These are phyloP conservation scores for Idaea biselata DNA, from an alignment of 2,888 invertebrate genomes.

Conservation along the genomic window DNA sequence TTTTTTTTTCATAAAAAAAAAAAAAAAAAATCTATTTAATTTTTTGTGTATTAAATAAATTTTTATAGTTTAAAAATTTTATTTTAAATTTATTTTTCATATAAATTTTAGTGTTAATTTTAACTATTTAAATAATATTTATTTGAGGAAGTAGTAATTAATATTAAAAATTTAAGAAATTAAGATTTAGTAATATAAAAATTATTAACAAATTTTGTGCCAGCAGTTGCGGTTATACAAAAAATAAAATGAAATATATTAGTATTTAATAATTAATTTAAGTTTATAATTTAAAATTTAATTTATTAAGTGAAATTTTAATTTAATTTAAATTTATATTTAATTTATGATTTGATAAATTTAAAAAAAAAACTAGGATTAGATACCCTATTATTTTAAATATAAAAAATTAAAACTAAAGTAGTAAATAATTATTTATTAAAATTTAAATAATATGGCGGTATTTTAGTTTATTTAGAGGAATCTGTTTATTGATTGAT, in stretches of 20 bases:
- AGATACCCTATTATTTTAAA: conserved; percentile 85
- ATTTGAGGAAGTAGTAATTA: conserved; percentile 59
- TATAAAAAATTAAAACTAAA: conserved; percentile 67
- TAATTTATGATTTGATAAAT: conserved; percentile 62
- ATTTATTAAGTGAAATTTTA: conserved; percentile 82
- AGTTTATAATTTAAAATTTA: conserved; percentile 57
- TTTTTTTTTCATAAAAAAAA: conserved; percentile 44
- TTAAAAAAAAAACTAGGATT: conserved; percentile 82
- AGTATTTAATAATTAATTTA: conserved; percentile 56
- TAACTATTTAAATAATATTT: conserved; percentile 65
- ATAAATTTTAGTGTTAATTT: conserved; percentile 72
- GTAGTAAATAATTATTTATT: conserved; percentile 81
- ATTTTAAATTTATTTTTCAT: conserved; percentile 78
- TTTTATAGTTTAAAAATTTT: conserved; percentile 74
- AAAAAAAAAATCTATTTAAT: conserved; percentile 57
- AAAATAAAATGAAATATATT: conserved; percentile 80
- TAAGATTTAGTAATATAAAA: conserved; percentile 81
- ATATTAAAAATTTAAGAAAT: conserved; percentile 81
- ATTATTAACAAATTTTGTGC: conserved; percentile 84
- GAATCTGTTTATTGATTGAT: conserved; percentile 86
- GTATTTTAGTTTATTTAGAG: conserved; percentile 86
- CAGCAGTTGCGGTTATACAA: conserved; percentile 87
- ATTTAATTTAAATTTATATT: conserved; percentile 62
- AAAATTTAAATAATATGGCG: conserved; percentile 86
- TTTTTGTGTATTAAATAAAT: conserved; percentile 50